Evolutionary conservation across 1,140 invertebrate genomes (phyloP).

Genomic region (Pollicipes pollicipes): DNA sequence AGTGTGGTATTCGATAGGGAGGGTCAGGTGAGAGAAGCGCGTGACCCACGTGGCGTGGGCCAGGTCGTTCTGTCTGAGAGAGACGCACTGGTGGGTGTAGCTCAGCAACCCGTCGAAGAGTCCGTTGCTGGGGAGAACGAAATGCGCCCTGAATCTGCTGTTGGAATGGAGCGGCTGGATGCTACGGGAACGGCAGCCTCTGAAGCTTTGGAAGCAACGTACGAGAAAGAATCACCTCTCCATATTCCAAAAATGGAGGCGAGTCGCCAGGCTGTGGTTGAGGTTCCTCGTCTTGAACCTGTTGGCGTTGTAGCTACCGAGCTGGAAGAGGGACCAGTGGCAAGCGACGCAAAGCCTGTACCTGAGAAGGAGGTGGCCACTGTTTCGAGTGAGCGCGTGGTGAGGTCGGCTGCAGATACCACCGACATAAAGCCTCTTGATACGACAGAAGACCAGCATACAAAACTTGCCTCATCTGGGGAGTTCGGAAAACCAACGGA

Average conservation of each 20-base stretch:
- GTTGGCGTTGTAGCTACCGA: not conserved
- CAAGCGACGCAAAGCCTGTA: not conserved
- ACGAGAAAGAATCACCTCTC: not conserved
- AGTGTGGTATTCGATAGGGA: not conserved
- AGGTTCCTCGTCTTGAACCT: not conserved
- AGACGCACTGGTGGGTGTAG: not conserved
- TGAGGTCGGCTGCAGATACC: not conserved
- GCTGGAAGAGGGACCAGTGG: not conserved
- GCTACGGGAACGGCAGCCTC: too few relatives aligned
- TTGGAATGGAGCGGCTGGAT: not conserved
- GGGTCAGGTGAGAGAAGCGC: not conserved
- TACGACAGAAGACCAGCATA: not conserved
- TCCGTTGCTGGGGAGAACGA: not conserved
- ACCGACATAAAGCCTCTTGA: not conserved
- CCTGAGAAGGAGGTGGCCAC: not conserved
- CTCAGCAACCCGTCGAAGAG: not conserved
- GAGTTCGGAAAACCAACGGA: not conserved
- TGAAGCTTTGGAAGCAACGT: not conserved
- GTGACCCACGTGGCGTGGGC: not conserved
- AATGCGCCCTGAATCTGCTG: too few relatives aligned
- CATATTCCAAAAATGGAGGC: not conserved
- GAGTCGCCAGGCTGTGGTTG: not conserved
- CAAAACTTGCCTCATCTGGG: not conserved
- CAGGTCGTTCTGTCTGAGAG: not conserved
- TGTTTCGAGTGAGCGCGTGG: not conserved